phyloP scores from a whole-genome alignment of 2,113 vertebrate species.

The Gymnocephalus cernua region DNA sequence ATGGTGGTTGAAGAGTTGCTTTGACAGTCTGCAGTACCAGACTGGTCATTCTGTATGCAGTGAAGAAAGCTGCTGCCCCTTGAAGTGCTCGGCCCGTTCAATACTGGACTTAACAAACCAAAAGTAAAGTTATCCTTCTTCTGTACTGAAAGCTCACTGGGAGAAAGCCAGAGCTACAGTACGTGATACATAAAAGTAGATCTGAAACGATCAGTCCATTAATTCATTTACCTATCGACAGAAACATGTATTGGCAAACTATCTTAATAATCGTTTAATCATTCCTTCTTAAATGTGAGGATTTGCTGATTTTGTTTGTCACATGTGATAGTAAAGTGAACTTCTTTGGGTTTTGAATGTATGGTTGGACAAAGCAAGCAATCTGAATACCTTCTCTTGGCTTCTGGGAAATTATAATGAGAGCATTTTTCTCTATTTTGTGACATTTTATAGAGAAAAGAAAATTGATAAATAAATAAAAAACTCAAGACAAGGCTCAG shows the following conservation, averaged over 20 bases:
- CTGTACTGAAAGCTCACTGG: neutral
- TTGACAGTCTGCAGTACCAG: slow-evolving; percentile 26
- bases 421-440: neutral
- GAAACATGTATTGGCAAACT: too few species aligned
- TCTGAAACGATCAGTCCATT: neutral
- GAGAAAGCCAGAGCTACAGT: neutral
- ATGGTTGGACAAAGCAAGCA: neutral
- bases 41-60: neutral
- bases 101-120: neutral
- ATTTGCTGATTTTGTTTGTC: neutral
- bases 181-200: neutral
- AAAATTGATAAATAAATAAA: neutral
- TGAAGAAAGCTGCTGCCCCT: neutral
- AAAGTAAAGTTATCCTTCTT: neutral
- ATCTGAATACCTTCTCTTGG: neutral
- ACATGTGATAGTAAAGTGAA: neutral
- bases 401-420: neutral
- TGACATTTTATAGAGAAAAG: neutral
- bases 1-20: slow-evolving; percentile 32
- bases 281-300: neutral
- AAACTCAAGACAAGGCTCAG: too few species aligned
- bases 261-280: neutral
- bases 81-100: neutral
- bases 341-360: neutral
- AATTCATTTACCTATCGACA: too few species aligned